Percentiles rank a stretch among this genome's conserved stretches.
Evolutionary conservation across 2,797 vertebrate species (phyloP).

Genomic region (Synaphobranchus kaupii): DNA sequence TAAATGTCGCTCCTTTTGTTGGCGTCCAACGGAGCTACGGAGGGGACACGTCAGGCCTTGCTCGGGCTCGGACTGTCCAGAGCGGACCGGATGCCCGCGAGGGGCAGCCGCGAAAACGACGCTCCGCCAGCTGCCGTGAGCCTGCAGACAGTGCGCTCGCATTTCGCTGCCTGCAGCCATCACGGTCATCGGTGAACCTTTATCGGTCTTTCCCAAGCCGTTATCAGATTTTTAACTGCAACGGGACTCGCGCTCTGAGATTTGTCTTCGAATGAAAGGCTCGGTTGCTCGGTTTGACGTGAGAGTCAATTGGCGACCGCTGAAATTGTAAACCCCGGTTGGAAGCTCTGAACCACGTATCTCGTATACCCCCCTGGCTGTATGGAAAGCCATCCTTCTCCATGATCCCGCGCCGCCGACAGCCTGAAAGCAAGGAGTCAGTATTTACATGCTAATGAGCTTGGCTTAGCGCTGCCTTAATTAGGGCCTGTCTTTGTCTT

Average conservation of each 20-base stretch:
- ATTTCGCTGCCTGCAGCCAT: neutral
- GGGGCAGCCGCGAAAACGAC: neutral
- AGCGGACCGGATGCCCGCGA: too few relatives aligned
- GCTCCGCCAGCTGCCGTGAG: neutral
- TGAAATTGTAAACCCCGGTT: neutral
- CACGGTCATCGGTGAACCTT: neutral
- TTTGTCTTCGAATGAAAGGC: neutral
- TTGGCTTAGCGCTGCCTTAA: conserved; percentile 40
- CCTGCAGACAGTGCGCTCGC: neutral
- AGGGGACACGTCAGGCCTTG: neutral
- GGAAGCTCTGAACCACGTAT: neutral
- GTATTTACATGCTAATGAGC: conserved; percentile 51
- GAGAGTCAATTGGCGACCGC: neutral
- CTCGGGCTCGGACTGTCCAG: neutral
- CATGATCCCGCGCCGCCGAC: conserved; percentile 9
- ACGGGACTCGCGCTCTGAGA: neutral
- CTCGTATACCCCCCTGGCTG: neutral
- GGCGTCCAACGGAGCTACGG: neutral
- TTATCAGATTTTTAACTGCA: neutral
- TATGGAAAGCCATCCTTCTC: neutral
- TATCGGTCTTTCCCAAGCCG: neutral
- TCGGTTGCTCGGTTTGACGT: neutral
- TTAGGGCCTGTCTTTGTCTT: conserved; percentile 36
- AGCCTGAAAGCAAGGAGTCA: conserved; percentile 21
- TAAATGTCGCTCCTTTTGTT: neutral